Base-by-base conservation (phyloP, 2,888 invertebrate genomes). In the Monopis laevigella region DNA sequence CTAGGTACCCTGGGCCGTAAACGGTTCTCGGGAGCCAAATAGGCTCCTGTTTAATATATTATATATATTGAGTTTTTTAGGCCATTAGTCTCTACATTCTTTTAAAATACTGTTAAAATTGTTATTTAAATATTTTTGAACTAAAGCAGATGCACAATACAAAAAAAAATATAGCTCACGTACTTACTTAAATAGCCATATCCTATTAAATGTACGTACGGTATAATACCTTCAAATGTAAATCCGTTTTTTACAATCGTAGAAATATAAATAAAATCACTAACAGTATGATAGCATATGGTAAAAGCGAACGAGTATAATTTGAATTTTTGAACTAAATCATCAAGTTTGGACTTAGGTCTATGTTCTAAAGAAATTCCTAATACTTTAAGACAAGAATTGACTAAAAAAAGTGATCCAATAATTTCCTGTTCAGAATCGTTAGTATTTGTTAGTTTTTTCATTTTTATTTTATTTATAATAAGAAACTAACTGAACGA, bases 191-290 rank as follows among this genome's bases (percentile, higher is more conserved):
- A 62, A 53, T 62, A 57, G 42, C 75, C 77, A 54, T 77, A 80
- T 45, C 77, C 78, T 53, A 74, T 70, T 48, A 71, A 72, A 51
- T 78, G 78, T 45, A 78, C 69, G 55, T 75, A 64, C 51, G 77
- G 77, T 45, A 80, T 75, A 46, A 77, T 70, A 47, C 74, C 67
- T 56, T 80, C 77, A 32, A 80, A 65, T 53, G 62, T 61, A 50
- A 78, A 75, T 46, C 75, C 69, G 56, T 67, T 65, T 24, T 63
- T 56, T 54, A 77, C 61, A 49, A 70, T 70, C 55, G 75, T 56
- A 36, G 57, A 59, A 47, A 78, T 78, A 56, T 60, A 67, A 47
- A 53, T 60, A 45, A 74, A 55, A 58, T 78, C 80, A 60, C 72
- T 70, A 47, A 71, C 72, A 24, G 74, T 72, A 51, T 77, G 78